Base-by-base conservation (phyloP, 92 coral and sea anemone species). In the Metridium senile region DNA sequence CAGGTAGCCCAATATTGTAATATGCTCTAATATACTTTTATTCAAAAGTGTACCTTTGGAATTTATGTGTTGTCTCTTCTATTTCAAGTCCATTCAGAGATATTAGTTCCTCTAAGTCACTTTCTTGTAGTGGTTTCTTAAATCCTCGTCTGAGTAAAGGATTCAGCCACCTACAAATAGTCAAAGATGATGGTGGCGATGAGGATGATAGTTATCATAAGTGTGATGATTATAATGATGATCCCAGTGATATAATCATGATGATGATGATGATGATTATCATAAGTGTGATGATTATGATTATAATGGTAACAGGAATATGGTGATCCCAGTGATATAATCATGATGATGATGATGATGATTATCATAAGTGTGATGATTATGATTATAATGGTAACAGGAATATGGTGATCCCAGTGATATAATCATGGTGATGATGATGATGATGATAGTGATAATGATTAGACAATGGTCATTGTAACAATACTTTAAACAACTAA, bases 21-120 rank as follows among this genome's bases (percentile, higher is more conserved):
- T n/a, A n/a, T n/a, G n/a, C n/a, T n/a, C n/a, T n/a, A n/a, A n/a
- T n/a, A n/a, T n/a, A n/a, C n/a, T n/a, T n/a, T n/a, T n/a, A n/a
- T n/a, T 45, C 51, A 45, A 45, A 7, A 45, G 16, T 45, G 7
- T 54, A 69, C 76, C 22, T 59, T 56, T 68, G 74, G 23, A 79
- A 39, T 58, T 58, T 35, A 27, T 70, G 66, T 20, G 76, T 79
- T 33, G 75, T 68, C 53, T 79, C 84, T 51, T 79, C 84, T n/a
- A 79, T 79, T 32, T 66, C 84, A 54, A 79, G 84, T 26, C 76
- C 84, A 79, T 70, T 13, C 10, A 79, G 70, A 1, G 84, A 79
- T 8, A 79, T 71, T 9, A 69, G 76, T 49, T 68, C 69, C 33
- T 67, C 53, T 21, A 78, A 30, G 61, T 78, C 83, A 51, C 26